Evolutionary conservation across 1,140 invertebrate species (phyloP), one percentile per base, ranked within the genome.

Genomic region (Drosophila bocqueti): DNA sequence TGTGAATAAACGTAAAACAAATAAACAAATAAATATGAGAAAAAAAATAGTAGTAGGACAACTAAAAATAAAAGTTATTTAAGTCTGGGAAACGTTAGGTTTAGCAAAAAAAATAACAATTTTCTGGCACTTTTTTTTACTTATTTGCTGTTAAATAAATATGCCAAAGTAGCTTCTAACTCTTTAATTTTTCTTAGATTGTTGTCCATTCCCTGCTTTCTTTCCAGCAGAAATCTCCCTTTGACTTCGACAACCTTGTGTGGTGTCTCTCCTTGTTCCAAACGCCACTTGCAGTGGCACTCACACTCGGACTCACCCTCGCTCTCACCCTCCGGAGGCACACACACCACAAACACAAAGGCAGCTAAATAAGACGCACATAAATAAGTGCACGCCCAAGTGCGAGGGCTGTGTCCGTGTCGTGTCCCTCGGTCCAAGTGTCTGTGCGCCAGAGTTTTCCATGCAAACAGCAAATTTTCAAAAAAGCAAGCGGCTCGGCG

Each of bases 231-330:
- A 24, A 3, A 4, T 36, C 5, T 36, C 18, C 24, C 24, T 38
- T 21, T 6, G 1, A 13, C 16, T 38, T 21, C 11, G 69, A 73
- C 54, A 34, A 13, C 16, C 29, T 38, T 11, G 36, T 15, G 38
- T 50, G 69, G 67, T 73, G 69, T 15, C 29, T 61, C 38, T 73
- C 68, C 69, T 73, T 73, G 69, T 59, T 72, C 11, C 46, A 15
- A 68, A 58, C 68, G 49, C 68, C 34, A 58, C 68, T 69, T 72
- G 68, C 68, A 69, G 52, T 68, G 46, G 36, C 67, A 71, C 67
- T 55, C 49, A 24, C 34, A 68, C 67, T 55, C 40, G 31, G 18
- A 38, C 52, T 55, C 34, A 55, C 52, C 34, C 54, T 24, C 54
- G 15, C 54, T 24, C 54, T 11, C 34, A 55, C 67, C 67, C 64